Evolutionary conservation across 2,888 invertebrate genomes (phyloP).

Genomic region (Halictus ligatus): DNA sequence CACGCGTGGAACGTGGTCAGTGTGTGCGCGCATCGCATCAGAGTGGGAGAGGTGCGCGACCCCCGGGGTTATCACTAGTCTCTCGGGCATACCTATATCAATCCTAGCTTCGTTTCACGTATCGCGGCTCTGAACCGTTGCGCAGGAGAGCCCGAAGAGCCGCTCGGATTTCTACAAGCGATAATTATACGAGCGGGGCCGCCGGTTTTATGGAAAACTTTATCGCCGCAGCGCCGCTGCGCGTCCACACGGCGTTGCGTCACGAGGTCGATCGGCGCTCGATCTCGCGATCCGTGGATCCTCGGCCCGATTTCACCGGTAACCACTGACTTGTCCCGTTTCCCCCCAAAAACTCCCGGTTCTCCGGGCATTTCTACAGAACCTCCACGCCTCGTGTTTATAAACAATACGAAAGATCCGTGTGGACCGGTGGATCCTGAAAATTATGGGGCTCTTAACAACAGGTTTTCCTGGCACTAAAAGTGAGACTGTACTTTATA

Average conservation of each 20-base stretch:
- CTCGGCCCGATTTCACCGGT: background rate
- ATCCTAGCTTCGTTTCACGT: conserved; percentile 74
- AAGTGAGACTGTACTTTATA: no score
- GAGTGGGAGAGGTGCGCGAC: conserved; percentile 82
- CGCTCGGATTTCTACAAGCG: conserved; percentile 61
- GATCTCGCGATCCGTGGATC: conserved; percentile 2
- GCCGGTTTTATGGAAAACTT: conserved; percentile 48
- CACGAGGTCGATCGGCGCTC: conserved; percentile 9
- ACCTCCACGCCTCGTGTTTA: no score
- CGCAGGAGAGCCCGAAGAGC: conserved; percentile 62
- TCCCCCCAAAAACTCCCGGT: background rate
- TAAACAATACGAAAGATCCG: no score
- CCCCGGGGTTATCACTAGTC: conserved; percentile 80
- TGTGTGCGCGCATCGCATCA: conserved; percentile 65
- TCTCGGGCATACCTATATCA: conserved; percentile 77
- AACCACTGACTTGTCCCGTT: background rate
- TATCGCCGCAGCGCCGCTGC: conserved; percentile 18
- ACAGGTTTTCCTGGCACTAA: no score
- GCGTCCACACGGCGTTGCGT: conserved; percentile 33
- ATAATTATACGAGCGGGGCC: conserved; percentile 51
- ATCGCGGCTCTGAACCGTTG: conserved; percentile 65
- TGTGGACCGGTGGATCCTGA: no score
- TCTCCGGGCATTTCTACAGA: background rate
- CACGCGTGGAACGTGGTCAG: conserved; percentile 60
- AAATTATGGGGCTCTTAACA: no score